Evolutionary conservation across 1,140 invertebrate genomes (phyloP), one percentile per base, ranked within the genome.

Genomic region (Samia ricini): DNA sequence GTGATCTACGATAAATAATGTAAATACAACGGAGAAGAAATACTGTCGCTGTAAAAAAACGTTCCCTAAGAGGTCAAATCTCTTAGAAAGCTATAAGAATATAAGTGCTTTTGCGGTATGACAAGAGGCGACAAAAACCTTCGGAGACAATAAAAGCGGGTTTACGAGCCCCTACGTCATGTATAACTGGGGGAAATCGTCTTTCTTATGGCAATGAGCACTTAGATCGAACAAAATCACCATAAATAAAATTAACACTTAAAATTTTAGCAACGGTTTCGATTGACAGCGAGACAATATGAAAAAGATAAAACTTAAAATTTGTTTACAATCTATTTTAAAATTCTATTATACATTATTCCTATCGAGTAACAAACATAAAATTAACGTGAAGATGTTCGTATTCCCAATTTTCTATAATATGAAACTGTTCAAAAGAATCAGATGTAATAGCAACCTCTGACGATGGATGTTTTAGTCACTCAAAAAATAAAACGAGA

Each of bases 131-230:
- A 56, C 55, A 56, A 56, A 56, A 56, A 19, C 23, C 55, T n/a
- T 8, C 55, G 22, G 24, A 29, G 26, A 26, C 55, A 29, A 56
- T 56, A 56, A 56, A 56, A 29, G 12, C 26, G 18, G 24, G 22
- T 56, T 56, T 56, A 56, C 55, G 55, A 56, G 23, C 55, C 55
- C n/a, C 55, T 56, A 19, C 55, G 26, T 56, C 55, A 56, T 56
- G 22, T 56, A 24, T 56, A 56, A 56, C 55, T 56, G 55, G 55
- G 33, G 24, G 22, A 56, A 56, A 56, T 56, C 18, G 55, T 56
- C 26, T 22, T 56, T 56, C 55, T 56, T 56, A 56, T 56, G 26
- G 26, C 51, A 22, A 15, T 23, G 51, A 52, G 22, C 51, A 52
- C 22, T 52, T 52, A 7, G 12, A 4, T 8, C 26, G 8, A 8